Base-by-base conservation (phyloP, 2,113 vertebrate species). In the Syrmaticus mikado region DNA sequence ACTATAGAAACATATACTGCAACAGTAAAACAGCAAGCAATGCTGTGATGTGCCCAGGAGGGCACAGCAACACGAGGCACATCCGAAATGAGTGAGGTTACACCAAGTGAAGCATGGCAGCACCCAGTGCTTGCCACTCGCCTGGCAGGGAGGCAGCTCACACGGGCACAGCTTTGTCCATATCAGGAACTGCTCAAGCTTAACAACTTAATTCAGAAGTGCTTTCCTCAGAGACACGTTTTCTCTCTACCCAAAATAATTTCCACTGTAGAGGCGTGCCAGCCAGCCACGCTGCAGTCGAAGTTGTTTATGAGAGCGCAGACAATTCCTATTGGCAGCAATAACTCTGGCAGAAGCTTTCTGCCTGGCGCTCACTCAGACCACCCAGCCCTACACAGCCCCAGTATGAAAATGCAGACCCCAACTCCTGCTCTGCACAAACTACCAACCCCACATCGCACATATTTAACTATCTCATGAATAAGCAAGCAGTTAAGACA, bases 321-420 rank as follows among this genome's bases (percentile, higher is more conserved):
- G 77, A 86, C 82, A 84, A 93, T 28, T 88, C 82, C 64, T 74
- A 62, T 58, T 90, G 81, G 85, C 76, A 94, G 70, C 83, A 92
- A 64, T 60, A 78, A 71, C 61, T 81, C 88, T 93, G 88, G 65
- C 83, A 94, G 52, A 60, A 57, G 36, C 57, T 60, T 1, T 5
- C 41, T 24, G 61, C 76, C 46, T 95, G 90, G 92, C 68, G 27
- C 21, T 83, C 3, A 25, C 64, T 95, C 93, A 93, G 91, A 92
- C 89, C 89, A 92, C 89, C 84, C 93, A 93, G 13, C 61, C 65
- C 80, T 6, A 8, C 5, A 1, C 5, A 1, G 89, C 76, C 77
- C 43, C 68, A 50, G 27, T 20, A 43, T 6, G 10, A 53, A 38
- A 38, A 67, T 41, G 25, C 18, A 55, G 24, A 27, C 62, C n/a